Evolutionary conservation across 1,140 invertebrate genomes (phyloP).

Genomic region (Bradynema listronoti): DNA sequence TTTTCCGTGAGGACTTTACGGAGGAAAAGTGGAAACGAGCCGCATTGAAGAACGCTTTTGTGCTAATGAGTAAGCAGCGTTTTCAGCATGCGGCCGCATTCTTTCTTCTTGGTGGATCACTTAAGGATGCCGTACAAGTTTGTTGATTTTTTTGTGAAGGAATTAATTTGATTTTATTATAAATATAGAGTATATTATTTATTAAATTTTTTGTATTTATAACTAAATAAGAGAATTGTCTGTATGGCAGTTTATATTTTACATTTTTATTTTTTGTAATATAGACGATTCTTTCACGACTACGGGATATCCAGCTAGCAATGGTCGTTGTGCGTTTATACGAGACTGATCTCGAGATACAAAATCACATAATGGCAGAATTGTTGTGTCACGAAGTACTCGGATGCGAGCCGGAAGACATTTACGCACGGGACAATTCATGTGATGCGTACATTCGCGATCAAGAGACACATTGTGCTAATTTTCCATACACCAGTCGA

Average conservation of each 20-base stretch:
- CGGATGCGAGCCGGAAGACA: slow-evolving; percentile 37
- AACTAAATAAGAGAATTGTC: background rate
- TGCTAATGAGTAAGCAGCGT: slow-evolving; percentile 83
- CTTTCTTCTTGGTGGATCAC: slow-evolving; percentile 82
- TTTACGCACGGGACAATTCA: slow-evolving; percentile 58
- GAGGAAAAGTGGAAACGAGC: slow-evolving; percentile 88
- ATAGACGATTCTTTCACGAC: slow-evolving; percentile 76
- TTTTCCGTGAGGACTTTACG: slow-evolving; percentile 88
- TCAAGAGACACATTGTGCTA: slow-evolving; percentile 52
- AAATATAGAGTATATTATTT: background rate
- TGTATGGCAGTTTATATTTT: slow-evolving; percentile 12
- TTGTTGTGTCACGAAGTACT: slow-evolving; percentile 49
- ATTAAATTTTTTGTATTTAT: slow-evolving; percentile 13
- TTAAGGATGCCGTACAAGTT: slow-evolving; percentile 89
- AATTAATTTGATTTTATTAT: too few relatives aligned
- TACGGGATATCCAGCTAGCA: slow-evolving; percentile 90
- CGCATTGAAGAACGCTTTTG: slow-evolving; percentile 93
- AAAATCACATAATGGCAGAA: slow-evolving; percentile 42
- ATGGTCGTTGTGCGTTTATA: slow-evolving; percentile 86
- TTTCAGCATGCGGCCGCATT: slow-evolving; percentile 81
- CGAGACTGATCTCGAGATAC: slow-evolving; percentile 64
- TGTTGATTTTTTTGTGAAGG: too few relatives aligned
- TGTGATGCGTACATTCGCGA: slow-evolving; percentile 61
- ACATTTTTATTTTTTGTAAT: slow-evolving; percentile 15
- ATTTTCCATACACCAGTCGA: slow-evolving; percentile 28